Evolutionary conservation across 2,113 vertebrate species (phyloP).

Genomic region (Ceyx cyanopectus): DNA sequence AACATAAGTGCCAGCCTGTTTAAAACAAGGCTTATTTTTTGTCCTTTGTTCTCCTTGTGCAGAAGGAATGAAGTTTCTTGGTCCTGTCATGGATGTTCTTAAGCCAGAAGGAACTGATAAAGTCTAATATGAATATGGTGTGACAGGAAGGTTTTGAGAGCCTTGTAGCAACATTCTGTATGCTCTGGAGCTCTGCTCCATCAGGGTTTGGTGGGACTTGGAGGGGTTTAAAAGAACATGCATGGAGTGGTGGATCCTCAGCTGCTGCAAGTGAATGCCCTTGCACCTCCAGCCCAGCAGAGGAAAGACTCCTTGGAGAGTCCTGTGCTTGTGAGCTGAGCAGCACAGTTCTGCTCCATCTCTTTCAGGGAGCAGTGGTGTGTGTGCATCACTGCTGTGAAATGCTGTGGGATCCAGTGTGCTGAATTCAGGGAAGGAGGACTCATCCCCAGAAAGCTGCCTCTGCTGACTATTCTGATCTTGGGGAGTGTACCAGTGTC

Average conservation of each 20-base stretch:
- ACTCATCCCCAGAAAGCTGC: background rate
- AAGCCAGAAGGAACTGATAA: background rate
- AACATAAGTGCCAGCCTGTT: background rate
- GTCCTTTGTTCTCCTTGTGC: background rate
- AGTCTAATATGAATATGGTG: rapidly evolving
- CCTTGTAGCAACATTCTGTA: background rate
- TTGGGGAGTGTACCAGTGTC: too few relatives aligned
- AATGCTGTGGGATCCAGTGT: rapidly evolving
- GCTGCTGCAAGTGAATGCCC: rapidly evolving
- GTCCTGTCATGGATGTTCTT: background rate
- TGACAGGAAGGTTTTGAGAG: background rate
- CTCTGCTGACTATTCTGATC: too few relatives aligned
- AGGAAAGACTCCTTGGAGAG: background rate
- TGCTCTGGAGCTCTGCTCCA: background rate
- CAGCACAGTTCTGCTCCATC: background rate
- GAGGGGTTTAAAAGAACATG: background rate
- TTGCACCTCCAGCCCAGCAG: background rate
- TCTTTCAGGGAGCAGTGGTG: rapidly evolving
- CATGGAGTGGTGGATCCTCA: background rate
- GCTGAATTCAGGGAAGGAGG: rapidly evolving
- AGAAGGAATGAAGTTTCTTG: background rate
- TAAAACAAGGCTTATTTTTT: background rate
- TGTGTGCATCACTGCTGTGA: background rate
- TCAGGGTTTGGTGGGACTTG: background rate
- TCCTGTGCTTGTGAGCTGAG: too few relatives aligned